Evolutionary conservation across 2,888 invertebrate genomes (phyloP).

Genomic region (Drosophila phalerata): DNA sequence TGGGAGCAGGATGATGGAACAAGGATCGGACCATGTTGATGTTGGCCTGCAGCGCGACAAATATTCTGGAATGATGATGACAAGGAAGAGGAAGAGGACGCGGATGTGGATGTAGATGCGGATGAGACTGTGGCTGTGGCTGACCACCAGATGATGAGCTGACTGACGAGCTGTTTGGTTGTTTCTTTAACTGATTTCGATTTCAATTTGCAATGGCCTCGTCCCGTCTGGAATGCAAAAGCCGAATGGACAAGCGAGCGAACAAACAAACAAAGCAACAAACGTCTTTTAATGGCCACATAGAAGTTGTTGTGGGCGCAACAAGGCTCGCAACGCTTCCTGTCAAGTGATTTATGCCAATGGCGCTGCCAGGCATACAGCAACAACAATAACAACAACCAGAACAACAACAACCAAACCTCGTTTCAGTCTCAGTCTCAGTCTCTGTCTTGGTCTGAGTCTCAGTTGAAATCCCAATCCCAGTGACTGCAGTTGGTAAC

Average conservation of each 20-base stretch:
- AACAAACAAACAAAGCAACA: constrained; percentile 60
- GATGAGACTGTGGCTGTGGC: too few relatives aligned
- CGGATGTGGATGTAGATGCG: neutral
- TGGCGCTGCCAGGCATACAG: constrained; percentile 58
- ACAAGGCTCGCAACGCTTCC: constrained; percentile 80
- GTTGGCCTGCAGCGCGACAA: constrained; percentile 48
- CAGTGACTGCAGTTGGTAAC: constrained; percentile 51
- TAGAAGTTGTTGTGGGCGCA: constrained; percentile 79
- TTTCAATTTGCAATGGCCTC: constrained; percentile 71
- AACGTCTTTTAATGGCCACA: constrained; percentile 80
- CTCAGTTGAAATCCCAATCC: constrained; percentile 23
- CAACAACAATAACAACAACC: constrained; percentile 15
- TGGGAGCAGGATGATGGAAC: constrained; percentile 30
- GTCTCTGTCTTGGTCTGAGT: neutral
- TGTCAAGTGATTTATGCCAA: constrained; percentile 80
- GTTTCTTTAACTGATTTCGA: constrained; percentile 72
- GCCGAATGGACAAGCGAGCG: constrained; percentile 15
- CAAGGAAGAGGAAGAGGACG: neutral
- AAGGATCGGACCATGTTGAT: constrained; percentile 24
- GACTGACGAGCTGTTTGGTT: constrained; percentile 37
- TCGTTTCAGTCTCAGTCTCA: constrained; percentile 21
- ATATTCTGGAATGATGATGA: constrained; percentile 15
- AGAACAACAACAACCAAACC: constrained; percentile 11
- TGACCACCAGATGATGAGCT: constrained; percentile 39
- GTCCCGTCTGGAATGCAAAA: constrained; percentile 32